Evolutionary conservation across 2,888 invertebrate species (phyloP).

Genomic region (Salpingus planirostris): DNA sequence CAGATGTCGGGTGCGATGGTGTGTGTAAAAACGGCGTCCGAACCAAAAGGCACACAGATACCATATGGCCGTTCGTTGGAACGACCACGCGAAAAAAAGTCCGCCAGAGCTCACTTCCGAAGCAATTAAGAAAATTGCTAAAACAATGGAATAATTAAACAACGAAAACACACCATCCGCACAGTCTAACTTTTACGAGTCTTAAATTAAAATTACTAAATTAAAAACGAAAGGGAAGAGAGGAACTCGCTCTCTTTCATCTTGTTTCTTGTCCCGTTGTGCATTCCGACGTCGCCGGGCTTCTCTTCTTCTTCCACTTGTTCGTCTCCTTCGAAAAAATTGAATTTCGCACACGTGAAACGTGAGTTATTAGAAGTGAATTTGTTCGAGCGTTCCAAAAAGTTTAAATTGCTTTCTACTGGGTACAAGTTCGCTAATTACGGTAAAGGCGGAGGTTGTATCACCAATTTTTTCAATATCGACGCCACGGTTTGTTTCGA

Average conservation of each 20-base stretch:
- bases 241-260: constrained; percentile 9
- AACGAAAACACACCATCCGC: constrained; percentile 20
- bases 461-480: background rate
- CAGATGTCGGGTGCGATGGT: background rate
- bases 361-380: constrained; percentile 14
- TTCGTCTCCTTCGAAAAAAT: constrained; percentile 11
- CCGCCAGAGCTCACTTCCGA: constrained; percentile 21
- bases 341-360: constrained; percentile 14
- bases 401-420: constrained; percentile 22
- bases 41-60: constrained; percentile 10
- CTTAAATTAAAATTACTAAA: constrained; percentile 28
- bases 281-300: too few relatives aligned
- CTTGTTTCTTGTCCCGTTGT: constrained; percentile 2
- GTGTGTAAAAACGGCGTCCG: background rate
- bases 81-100: constrained; percentile 19
- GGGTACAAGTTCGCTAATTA: constrained; percentile 20
- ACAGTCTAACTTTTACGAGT: constrained; percentile 16
- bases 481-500: too few relatives aligned
- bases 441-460: constrained; percentile 5
- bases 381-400: constrained; percentile 19
- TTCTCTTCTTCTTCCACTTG: constrained; percentile 7
- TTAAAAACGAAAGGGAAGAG: constrained; percentile 22
- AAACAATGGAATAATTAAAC: constrained; percentile 31
- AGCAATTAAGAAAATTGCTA: constrained; percentile 31
- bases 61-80: constrained; percentile 21